Evolutionary conservation across 2,113 vertebrate species (phyloP).

Genomic region (Mellivora capensis): DNA sequence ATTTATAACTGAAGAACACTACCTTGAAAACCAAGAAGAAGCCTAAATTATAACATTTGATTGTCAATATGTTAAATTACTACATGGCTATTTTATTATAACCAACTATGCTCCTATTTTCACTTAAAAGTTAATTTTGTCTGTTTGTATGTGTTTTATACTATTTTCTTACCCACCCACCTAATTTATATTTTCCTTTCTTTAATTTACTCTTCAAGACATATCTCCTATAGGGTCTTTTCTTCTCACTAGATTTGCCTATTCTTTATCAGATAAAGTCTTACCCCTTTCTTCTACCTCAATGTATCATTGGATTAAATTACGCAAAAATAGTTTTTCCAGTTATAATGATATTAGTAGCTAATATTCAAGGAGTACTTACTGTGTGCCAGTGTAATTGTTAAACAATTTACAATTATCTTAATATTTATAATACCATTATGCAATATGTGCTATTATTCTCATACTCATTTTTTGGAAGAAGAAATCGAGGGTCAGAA

Average conservation of each 20-base stretch:
- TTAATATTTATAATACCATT: not conserved
- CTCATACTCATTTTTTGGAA: not conserved
- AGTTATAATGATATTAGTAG: not conserved
- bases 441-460: not conserved
- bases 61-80: not conserved
- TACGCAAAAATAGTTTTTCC: not conserved
- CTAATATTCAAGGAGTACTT: not conserved
- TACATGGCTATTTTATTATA: not conserved
- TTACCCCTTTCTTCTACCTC: not conserved
- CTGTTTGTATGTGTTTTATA: not conserved
- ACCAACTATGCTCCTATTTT: not conserved
- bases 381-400: not conserved
- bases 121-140: not conserved
- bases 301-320: not conserved
- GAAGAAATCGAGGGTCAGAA: not conserved
- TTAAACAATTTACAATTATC: not conserved
- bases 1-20: not conserved
- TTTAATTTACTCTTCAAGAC: not conserved
- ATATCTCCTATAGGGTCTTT: not conserved
- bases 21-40: not conserved
- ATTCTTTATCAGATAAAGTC: not conserved
- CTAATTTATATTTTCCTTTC: constrained; percentile 8
- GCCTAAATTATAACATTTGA: not conserved
- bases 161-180: not conserved
- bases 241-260: not conserved